Evolutionary conservation across 64 coral and sea anemone species (phyloP), one percentile per base, ranked within the genome.

Genomic region (Trachythela sp.): DNA sequence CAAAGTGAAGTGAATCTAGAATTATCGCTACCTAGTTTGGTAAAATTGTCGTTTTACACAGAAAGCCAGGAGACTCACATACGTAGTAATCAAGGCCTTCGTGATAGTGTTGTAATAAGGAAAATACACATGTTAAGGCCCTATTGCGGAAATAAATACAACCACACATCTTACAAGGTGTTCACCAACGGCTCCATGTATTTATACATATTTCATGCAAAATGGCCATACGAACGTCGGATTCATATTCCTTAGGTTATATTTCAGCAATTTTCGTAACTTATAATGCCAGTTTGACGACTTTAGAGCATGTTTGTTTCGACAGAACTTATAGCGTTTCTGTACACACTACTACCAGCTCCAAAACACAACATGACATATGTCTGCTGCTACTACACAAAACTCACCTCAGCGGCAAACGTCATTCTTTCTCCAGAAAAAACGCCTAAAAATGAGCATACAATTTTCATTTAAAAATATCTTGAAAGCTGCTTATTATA

Each of bases 341-440:
- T 80, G 75, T 80, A 2, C 75, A 36, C 75, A 35, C 75, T 80
- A 52, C 49, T 52, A 59, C 56, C 56, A 24, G 56, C 56, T 64
- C 56, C 20, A 64, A 59, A 64, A 64, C 26, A n/a, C 75, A 35
- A 80, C 27, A 80, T 80, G 75, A 37, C 75, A 64, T n/a, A n/a
- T 64, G 20, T 20, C 30, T 15, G 8, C 75, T 35, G 75, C 32
- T 30, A 37, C 31, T 35, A 7, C 2, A 18, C 33, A n/a, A 29
- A 80, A 80, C 75, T 80, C 20, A 80, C 75, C 75, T 80, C 75
- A 15, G 75, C 34, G 33, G 33, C 75, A 80, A 80, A 80, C 75
- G 75, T 80, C 75, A 80, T 80, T 80, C 37, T 80, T 39, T 80
- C 75, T 39, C 75, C 75, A 80, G 75, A 80, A 80, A 80, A 80